These are phyloP conservation scores for Drosophila pseudoananassae DNA, from an alignment of 1,140 invertebrate species.

Conservation along the genomic window DNA sequence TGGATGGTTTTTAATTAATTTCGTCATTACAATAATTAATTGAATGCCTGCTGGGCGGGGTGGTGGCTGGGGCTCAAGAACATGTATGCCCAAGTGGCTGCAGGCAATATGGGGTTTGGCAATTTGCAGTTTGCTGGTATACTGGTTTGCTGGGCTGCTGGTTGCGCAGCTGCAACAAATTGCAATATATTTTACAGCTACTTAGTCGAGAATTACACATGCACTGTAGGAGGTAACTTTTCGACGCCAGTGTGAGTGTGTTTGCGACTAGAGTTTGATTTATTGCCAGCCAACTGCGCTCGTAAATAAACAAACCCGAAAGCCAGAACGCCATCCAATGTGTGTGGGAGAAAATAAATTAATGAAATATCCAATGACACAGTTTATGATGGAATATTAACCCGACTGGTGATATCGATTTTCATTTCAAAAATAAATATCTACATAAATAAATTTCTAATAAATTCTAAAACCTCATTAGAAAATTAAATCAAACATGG, in stretches of 20 bases:
- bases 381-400: background rate
- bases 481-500: no score
- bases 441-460: background rate
- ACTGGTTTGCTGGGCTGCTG: background rate
- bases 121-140: slow-evolving; percentile 2
- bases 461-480: background rate
- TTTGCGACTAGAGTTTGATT: slow-evolving; percentile 49
- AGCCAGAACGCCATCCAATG: slow-evolving; percentile 18
- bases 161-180: slow-evolving; percentile 61
- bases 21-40: slow-evolving; percentile 75
- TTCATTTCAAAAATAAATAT: background rate
- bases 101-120: background rate
- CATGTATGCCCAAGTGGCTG: slow-evolving; percentile 10
- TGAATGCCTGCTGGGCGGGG: slow-evolving; percentile 38
- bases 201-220: slow-evolving; percentile 42
- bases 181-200: slow-evolving; percentile 59
- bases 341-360: slow-evolving; percentile 1
- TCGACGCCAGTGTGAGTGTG: slow-evolving; percentile 34
- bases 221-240: slow-evolving; percentile 44
- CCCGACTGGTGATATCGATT: background rate
- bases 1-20: slow-evolving; percentile 73
- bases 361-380: slow-evolving; percentile 2
- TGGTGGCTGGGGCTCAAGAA: slow-evolving; percentile 28
- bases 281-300: slow-evolving; percentile 41
- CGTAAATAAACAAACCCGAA: slow-evolving; percentile 45